These are phyloP conservation scores for Rhyacophila brunnea DNA, from an alignment of 1,140 invertebrate genomes.

Conservation along the genomic window DNA sequence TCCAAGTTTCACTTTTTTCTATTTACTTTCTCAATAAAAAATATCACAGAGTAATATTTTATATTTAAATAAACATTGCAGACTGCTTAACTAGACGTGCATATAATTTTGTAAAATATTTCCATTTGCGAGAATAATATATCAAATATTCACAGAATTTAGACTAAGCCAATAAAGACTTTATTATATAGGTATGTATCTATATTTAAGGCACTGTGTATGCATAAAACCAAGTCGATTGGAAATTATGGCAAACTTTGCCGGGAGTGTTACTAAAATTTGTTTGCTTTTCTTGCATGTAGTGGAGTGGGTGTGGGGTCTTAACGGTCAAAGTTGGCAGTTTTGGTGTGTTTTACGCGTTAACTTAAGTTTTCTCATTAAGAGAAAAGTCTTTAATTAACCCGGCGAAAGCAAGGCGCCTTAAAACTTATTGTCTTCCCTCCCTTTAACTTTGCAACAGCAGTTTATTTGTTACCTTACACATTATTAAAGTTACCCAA, in stretches of 20 bases:
- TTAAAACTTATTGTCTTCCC: slow-evolving; percentile 26
- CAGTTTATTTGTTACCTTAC: slow-evolving; percentile 12
- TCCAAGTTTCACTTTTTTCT: too few relatives aligned
- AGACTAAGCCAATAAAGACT: too few relatives aligned
- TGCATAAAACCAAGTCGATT: slow-evolving; percentile 2
- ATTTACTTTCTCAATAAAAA: too few relatives aligned
- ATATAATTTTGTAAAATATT: too few relatives aligned
- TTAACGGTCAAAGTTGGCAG: slow-evolving; percentile 7
- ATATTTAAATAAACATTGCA: too few relatives aligned
- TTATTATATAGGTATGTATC: too few relatives aligned
- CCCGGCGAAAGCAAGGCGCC: not conserved
- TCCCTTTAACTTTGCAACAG: slow-evolving; percentile 14
- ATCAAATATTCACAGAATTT: too few relatives aligned
- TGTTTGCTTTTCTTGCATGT: slow-evolving; percentile 13
- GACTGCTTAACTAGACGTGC: too few relatives aligned
- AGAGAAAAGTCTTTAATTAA: slow-evolving; percentile 22
- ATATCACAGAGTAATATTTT: too few relatives aligned
- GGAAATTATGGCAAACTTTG: slow-evolving; percentile 10
- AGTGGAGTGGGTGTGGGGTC: not conserved
- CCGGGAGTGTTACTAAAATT: not conserved
- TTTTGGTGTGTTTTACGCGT: slow-evolving; percentile 8
- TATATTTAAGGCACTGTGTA: not conserved
- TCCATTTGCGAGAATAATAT: too few relatives aligned
- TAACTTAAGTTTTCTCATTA: slow-evolving; percentile 10
- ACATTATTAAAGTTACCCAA: slow-evolving; percentile 20